A percentile compares a stretch with the other conserved stretches of the same genome.
These are phyloP conservation scores for Halocynthia roretzi DNA, from an alignment of 23 tunicate species.

Conservation along the genomic window DNA sequence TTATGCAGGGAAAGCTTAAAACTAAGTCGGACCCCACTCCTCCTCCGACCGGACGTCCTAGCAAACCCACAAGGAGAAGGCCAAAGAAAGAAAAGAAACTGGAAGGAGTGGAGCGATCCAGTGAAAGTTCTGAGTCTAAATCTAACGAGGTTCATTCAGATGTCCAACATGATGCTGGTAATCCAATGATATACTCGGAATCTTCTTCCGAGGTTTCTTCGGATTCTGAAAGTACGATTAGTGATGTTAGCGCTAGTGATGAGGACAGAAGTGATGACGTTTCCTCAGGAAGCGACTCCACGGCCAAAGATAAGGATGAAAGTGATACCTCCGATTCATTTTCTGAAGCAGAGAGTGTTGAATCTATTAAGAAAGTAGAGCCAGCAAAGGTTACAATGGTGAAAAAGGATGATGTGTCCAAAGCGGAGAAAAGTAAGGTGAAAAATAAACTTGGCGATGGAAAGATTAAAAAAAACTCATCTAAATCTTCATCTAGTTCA, in stretches of 20 bases:
- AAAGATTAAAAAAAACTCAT: not conserved
- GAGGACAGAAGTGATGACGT: no score
- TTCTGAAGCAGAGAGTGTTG: conserved; percentile 10
- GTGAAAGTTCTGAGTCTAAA: no score
- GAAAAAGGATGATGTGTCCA: no score
- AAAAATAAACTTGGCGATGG: no score
- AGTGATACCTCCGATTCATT: not conserved
- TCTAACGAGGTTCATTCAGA: no score
- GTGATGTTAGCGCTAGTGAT: conserved; percentile 14
- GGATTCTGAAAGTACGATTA: conserved; percentile 4
- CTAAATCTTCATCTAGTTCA: conserved; percentile 13
- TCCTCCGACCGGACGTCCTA: conserved; percentile 10
- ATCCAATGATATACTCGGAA: not conserved
- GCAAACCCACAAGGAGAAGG: not conserved
- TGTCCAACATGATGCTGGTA: no score
- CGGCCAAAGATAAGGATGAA: not conserved
- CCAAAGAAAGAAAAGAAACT: not conserved
- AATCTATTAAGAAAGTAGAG: conserved; percentile 3
- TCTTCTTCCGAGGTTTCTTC: conserved; percentile 11
- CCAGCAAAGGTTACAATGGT: no score
- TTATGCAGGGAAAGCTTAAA: conserved; percentile 35
- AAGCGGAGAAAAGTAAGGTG: no score
- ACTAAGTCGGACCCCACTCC: conserved; percentile 26
- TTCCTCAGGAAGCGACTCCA: no score
- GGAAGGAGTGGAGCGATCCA: not conserved